Evolutionary conservation across 2,113 vertebrate species (phyloP).

Genomic region (Tetrao urogallus): DNA sequence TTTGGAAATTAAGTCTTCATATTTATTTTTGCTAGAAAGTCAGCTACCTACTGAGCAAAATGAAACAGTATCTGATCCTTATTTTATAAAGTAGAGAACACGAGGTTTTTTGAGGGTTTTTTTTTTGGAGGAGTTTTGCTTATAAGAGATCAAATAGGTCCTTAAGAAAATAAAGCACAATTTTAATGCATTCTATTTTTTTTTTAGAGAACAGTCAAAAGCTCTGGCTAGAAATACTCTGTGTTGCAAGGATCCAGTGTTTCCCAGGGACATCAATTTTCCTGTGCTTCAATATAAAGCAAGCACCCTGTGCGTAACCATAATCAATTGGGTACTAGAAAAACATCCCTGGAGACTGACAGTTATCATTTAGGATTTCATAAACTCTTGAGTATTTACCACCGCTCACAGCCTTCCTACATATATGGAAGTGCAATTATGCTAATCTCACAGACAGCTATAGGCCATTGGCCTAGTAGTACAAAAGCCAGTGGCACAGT

Average conservation of each 20-base stretch:
- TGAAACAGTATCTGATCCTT: neutral
- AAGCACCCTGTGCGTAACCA: neutral
- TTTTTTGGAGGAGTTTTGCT: neutral
- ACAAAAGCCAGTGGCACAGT: neutral
- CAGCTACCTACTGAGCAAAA: neutral
- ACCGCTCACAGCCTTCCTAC: accelerated
- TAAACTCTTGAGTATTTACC: neutral
- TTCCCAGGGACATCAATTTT: neutral
- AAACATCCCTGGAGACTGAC: too few relatives aligned
- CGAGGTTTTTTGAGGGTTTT: accelerated
- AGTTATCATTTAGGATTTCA: neutral
- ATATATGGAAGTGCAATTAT: neutral
- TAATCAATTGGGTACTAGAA: neutral
- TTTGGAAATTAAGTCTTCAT: neutral
- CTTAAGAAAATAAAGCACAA: neutral
- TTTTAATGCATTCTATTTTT: neutral
- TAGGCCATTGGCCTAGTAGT: neutral
- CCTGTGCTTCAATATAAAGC: neutral
- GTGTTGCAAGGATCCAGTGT: neutral
- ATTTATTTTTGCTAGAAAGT: neutral
- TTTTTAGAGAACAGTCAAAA: neutral
- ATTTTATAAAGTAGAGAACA: neutral
- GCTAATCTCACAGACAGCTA: neutral
- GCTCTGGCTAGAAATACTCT: neutral
- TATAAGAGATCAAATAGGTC: neutral